Base-by-base conservation (phyloP, 2,113 vertebrate species). In the Carlito syrichta region DNA sequence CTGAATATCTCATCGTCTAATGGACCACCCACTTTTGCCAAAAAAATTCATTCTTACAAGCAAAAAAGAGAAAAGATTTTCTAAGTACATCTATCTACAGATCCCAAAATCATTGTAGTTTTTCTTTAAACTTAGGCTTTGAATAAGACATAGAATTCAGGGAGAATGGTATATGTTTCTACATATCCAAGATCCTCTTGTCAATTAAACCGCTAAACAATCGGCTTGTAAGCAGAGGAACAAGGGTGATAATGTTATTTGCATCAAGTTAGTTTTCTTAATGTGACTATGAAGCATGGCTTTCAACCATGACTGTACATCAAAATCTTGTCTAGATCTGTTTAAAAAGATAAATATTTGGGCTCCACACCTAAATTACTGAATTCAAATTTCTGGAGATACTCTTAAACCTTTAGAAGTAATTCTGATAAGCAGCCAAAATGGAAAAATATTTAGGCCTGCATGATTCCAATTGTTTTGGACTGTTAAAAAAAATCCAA, bases 1-100 rank as follows among this genome's bases (percentile, higher is more conserved):
- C 85, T 89, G 81, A 96, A 89, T 66, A 95, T 43, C 81, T 92
- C 79, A 92, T 96, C 81, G 38, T 84, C 58, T 85, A 74, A 23
- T 81, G n/a, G 22, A 20, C 38, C 81, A 76, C 74, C 93, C 27
- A 79, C 27, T 92, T 94, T 63, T 92, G n/a, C 66, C 66, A 32
- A 43, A 14, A 62, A 43, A 86, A 89, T 82, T 94, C 35, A 93
- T 58, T 76, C 38, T 85, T 82, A 78, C 96, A 92, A 91, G 13
- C 11, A 74, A 76, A 32, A 73, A 48, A 81, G 35, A 77, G 10
- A 71, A 94, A 85, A 60, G 2, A 19, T 48, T 88, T 71, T 52
- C 10, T 48, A 60, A 8, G 22, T 50, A 45, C 22, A 27, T 54
- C 52, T 66, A 73, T 94, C 8, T 76, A 25, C 69, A 48, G 48